Evolutionary conservation across 2,113 vertebrate genomes (phyloP).

Genomic region (Cheilinus undulatus): DNA sequence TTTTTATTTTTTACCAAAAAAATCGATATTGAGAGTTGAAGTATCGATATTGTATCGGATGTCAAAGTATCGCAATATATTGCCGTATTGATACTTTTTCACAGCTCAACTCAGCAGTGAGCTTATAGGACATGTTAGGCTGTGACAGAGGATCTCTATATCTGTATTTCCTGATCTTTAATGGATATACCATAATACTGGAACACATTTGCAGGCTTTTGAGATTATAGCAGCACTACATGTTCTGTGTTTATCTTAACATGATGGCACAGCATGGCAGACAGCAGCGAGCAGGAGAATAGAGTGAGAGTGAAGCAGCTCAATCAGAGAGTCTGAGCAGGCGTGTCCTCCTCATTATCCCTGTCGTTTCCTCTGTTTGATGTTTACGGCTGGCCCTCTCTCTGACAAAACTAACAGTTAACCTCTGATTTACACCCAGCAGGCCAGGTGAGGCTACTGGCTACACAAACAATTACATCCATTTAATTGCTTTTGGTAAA

Average conservation of each 20-base stretch:
- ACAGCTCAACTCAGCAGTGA: not conserved
- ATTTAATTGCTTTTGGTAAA: slow-evolving; percentile 6
- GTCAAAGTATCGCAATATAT: no score
- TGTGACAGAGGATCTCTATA: not conserved
- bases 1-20: no score
- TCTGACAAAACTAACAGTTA: slow-evolving; percentile 44
- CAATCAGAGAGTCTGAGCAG: slow-evolving; percentile 2
- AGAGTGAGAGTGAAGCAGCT: not conserved
- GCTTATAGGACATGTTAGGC: not conserved
- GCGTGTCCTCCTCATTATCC: slow-evolving; percentile 28
- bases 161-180: not conserved
- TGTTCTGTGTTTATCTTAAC: not conserved
- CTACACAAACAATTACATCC: slow-evolving; percentile 23
- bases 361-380: slow-evolving; percentile 19
- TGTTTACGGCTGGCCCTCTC: slow-evolving; percentile 9
- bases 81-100: no score
- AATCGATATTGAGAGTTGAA: no score
- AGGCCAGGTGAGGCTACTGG: slow-evolving; percentile 39
- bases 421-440: slow-evolving; percentile 31
- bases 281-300: not conserved
- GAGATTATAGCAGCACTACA: not conserved
- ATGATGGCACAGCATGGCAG: not conserved
- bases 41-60: no score
- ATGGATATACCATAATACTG: not conserved
- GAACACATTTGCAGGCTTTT: not conserved